Conservation (phyloP, 1,140 invertebrate genomes). For the Dendrolimus punctatus region DNA sequence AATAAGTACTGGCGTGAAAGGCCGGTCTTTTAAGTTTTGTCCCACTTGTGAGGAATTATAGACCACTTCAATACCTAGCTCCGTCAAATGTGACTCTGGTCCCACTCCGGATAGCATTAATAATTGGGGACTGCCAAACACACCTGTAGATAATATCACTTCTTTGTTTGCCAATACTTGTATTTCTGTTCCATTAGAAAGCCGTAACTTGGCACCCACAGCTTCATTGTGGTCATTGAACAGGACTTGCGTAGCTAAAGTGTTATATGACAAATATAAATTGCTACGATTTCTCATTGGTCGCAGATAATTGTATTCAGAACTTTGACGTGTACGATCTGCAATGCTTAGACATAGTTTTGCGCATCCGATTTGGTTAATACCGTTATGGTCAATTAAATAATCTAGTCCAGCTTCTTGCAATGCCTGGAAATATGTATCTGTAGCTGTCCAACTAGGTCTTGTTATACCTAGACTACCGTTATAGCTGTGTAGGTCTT, state of each 20-base stretch:
- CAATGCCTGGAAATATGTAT: slow-evolving; percentile 75
- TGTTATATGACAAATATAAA: slow-evolving; percentile 81
- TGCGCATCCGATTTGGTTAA: slow-evolving; percentile 8
- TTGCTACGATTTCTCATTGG: slow-evolving; percentile 82
- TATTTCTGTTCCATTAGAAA: slow-evolving; percentile 41
- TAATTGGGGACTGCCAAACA: slow-evolving; percentile 63
- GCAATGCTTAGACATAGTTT: slow-evolving; percentile 66
- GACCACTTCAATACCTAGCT: slow-evolving; percentile 56
- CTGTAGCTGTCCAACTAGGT: slow-evolving; percentile 70
- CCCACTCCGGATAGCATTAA: slow-evolving; percentile 52
- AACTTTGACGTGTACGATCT: slow-evolving; percentile 85
- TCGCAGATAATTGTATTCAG: slow-evolving; percentile 85
- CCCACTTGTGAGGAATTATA: slow-evolving; percentile 77
- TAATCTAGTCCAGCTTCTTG: slow-evolving; percentile 85
- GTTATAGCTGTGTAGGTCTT: not conserved
- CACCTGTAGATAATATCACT: slow-evolving; percentile 64
- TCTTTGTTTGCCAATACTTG: slow-evolving; percentile 50
- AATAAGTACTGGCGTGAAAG: slow-evolving; percentile 72
- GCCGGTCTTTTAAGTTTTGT: slow-evolving; percentile 81
- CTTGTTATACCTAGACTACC: slow-evolving; percentile 4
- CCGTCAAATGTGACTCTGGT: slow-evolving; percentile 34
- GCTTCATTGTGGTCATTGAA: slow-evolving; percentile 76
- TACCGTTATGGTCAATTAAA: not conserved
- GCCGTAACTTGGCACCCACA: slow-evolving; percentile 35
- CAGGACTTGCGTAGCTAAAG: slow-evolving; percentile 78